Conservation (phyloP, 1,140 invertebrate genomes). For the Aphis gossypii region DNA sequence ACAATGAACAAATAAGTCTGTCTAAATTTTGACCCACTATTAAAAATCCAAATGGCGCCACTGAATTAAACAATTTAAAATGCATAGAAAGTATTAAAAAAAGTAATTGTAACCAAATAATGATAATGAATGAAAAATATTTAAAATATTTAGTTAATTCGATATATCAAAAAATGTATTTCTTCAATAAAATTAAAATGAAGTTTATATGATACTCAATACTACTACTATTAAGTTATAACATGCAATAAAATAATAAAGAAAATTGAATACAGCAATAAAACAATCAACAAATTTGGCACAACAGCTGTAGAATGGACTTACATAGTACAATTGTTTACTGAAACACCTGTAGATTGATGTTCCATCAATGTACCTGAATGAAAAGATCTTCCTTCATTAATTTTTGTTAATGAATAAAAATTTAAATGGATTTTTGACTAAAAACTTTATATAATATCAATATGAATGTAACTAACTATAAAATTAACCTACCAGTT, state of each 20-base stretch:
- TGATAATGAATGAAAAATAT: not conserved
- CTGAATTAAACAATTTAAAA: not conserved
- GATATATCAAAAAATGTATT: not conserved
- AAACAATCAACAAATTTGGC: conserved; percentile 32
- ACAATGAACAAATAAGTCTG: not conserved
- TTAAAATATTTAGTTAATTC: not conserved
- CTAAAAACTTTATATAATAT: not conserved
- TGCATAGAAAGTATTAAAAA: not conserved
- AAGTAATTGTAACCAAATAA: not conserved
- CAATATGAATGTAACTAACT: not conserved
- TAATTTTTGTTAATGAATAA: conserved; percentile 38
- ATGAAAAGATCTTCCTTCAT: conserved; percentile 19
- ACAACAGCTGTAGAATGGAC: conserved; percentile 36
- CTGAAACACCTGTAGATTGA: conserved; percentile 38
- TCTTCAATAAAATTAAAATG: not conserved
- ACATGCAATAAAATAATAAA: conserved; percentile 38
- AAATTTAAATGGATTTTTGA: not conserved
- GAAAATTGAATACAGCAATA: conserved; percentile 28
- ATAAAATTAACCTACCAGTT: conserved; percentile 66
- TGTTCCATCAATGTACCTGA: conserved; percentile 42
- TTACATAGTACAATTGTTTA: conserved; percentile 52
- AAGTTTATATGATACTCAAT: not conserved
- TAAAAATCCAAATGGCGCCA: not conserved
- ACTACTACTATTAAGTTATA: not conserved
- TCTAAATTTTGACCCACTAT: not conserved